These are phyloP conservation scores for Ctenomys sociabilis DNA, from an alignment of 2,113 vertebrate species.

Conservation along the genomic window DNA sequence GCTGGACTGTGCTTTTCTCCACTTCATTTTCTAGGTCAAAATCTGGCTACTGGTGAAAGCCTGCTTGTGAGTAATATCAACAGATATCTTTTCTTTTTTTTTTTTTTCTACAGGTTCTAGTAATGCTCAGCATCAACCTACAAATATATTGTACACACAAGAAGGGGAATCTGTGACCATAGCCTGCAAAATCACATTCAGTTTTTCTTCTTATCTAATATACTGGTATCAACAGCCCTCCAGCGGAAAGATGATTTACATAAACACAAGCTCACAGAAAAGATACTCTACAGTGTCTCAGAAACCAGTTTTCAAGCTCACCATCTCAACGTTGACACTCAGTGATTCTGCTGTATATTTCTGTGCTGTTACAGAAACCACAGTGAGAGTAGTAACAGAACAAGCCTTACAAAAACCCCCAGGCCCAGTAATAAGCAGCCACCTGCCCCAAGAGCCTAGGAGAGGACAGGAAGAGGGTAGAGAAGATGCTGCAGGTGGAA, in stretches of 20 bases:
- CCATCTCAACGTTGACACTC: not conserved
- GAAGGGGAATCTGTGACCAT: not conserved
- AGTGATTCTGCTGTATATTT: not conserved
- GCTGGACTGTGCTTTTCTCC: not conserved
- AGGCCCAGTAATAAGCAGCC: not conserved
- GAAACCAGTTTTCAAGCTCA: not conserved
- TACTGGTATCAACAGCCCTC: slow-evolving; percentile 28
- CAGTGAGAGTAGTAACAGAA: not conserved
- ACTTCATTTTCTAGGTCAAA: not conserved
- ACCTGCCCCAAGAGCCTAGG: not conserved
- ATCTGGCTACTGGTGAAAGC: not conserved
- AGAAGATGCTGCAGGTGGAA: not conserved
- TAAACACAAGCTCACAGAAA: rapidly evolving
- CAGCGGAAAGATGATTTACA: not conserved
- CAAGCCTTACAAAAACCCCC: slow-evolving; percentile 40
- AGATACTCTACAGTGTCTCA: not conserved
- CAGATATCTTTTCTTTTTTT: not conserved
- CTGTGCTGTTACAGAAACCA: not conserved
- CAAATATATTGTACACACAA: not conserved
- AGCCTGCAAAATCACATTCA: slow-evolving; percentile 1
- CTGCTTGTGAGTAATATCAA: slow-evolving; percentile 5
- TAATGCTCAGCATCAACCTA: not conserved
- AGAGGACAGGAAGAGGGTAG: slow-evolving; percentile 35
- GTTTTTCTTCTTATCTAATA: not conserved
- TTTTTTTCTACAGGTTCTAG: not conserved